Evolutionary conservation across 2,797 vertebrate species (phyloP), one percentile per base, ranked within the genome.

Genomic region (Todus mexicanus): DNA sequence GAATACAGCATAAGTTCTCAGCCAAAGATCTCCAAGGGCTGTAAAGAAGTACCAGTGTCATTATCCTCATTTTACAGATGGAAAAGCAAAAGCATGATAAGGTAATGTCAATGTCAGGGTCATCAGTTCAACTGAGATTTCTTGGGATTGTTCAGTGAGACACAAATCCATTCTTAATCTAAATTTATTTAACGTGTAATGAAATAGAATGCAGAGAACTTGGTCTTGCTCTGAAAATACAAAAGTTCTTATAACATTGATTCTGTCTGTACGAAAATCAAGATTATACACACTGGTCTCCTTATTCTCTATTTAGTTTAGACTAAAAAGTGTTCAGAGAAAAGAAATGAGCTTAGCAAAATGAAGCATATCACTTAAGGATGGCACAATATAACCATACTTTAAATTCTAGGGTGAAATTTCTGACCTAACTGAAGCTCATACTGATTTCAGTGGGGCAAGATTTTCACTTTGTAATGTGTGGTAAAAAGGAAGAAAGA

Each of bases 131-230:
- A 72, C 47, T 72, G 40, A 35, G 65, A 88, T 89, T 87, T 93
- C 35, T 59, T 86, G 42, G 76, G 54, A 78, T 64, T 86, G 66
- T 70, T 92, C 48, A 5, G 51, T 51, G 43, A 87, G 73, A 78
- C 51, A 63, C 20, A 82, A 87, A 95, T 71, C 66, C 20, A 47
- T 80, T 90, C 89, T 87, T 95, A 70, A 93, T 77, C 63, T 57
- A 69, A 60, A 88, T 81, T 66, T 80, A 86, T 77, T 92, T 80
- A 92, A 92, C 19, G 23, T 11, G 12, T 19, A 91, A 91, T 75
- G 50, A 92, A 91, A 75, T 5, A 63, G 78, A 72, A 40, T 54
- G 33, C 35, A 54, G 65, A 89, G 81, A 77, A 80, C 42, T 80
- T 69, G 25, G 63, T 63, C 59, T 82, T 81, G 31, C 71, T 90